Evolutionary conservation across 2,888 invertebrate genomes (phyloP).

Genomic region (Cybosia mesomella): DNA sequence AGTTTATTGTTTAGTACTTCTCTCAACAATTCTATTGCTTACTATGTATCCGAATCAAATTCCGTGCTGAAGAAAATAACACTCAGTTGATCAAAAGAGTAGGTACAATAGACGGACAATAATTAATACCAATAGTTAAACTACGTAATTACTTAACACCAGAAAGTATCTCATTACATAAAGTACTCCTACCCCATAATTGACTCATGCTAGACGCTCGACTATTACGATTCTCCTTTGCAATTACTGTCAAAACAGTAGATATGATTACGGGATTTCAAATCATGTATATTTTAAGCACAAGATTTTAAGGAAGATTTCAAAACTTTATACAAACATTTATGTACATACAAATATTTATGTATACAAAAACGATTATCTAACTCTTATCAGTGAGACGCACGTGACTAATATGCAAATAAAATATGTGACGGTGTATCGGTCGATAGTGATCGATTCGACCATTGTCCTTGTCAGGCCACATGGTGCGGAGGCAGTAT

Average conservation of each 20-base stretch:
- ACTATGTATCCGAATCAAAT: background rate
- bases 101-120: background rate
- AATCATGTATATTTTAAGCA: background rate
- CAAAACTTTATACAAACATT: background rate
- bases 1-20: too few relatives aligned
- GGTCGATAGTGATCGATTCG: conserved; percentile 58
- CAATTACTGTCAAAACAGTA: background rate
- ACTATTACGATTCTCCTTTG: background rate
- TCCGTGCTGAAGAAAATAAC: background rate
- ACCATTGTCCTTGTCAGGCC: conserved; percentile 28
- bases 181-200: background rate
- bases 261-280: background rate
- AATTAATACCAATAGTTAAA: background rate
- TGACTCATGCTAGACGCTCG: background rate
- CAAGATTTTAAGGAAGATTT: background rate
- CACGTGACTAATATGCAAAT: conserved; percentile 51
- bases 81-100: background rate
- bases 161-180: background rate
- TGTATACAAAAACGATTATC: background rate
- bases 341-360: background rate
- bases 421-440: conserved; percentile 53
- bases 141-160: background rate
- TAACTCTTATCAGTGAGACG: conserved; percentile 12
- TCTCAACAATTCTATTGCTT: background rate
- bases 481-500: conserved; percentile 26